Evolutionary conservation across 2,113 vertebrate genomes (phyloP), one percentile per base, ranked within the genome.

Genomic region (Engraulis encrasicolus): DNA sequence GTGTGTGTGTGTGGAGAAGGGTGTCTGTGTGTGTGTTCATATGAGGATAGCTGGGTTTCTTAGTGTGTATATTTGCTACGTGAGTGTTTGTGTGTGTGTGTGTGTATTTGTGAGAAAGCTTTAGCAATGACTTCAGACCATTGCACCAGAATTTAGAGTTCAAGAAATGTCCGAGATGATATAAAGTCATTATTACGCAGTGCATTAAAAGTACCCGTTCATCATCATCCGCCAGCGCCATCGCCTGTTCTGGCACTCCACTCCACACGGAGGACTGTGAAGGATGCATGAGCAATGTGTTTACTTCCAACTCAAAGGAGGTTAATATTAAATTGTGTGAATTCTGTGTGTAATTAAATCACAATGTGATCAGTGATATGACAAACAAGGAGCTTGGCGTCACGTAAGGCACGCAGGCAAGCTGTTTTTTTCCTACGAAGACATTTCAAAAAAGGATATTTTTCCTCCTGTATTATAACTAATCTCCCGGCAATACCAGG

Each of bases 61-160:
- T 5, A 3, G 3, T 45, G 4, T 9, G 3, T 45, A 27, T 34
- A 15, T 5, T 11, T 15, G 9, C 40, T 45, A 45, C 14, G 38
- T 12, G 48, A n/a, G 45, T 27, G 38, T n/a, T 20, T n/a, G 58
- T n/a, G 9, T 27, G 58, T 66, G 7, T 61, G n/a, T n/a, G n/a
- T n/a, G n/a, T n/a, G n/a, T n/a, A n/a, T n/a, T n/a, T n/a, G n/a
- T 61, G 6, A 9, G 54, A n/a, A 54, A 78, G 86, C 80, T 85
- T 86, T 88, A 88, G 90, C 89, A 50, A 48, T 37, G 78, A 49
- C 86, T 89, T 84, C 80, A 81, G 80, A n/a, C n/a, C n/a, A 82
- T 49, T 61, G 80, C 82, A 50, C 81, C 50, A n/a, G 36, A 80
- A 74, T 27, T n/a, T n/a, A n/a, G 66, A 74, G 81, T 85, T 89